Evolutionary conservation across 2,888 invertebrate species (phyloP), one percentile per base, ranked within the genome.

Genomic region (Sicus ferrugineus): DNA sequence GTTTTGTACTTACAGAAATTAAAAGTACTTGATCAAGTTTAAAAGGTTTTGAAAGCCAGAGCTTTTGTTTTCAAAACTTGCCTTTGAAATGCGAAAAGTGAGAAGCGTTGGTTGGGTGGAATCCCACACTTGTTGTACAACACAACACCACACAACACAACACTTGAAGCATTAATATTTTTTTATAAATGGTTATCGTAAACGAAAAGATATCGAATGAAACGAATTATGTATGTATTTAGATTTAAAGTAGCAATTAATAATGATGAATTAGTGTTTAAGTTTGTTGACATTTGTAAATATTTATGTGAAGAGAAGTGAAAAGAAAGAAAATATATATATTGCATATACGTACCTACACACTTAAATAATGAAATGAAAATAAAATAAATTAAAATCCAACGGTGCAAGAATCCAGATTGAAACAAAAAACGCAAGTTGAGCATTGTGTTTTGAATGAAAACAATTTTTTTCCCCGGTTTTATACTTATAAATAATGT

Each of bases 261-360:
- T 68, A 65, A 67, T 70, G 69, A 79, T 78, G 77, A 77, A 77
- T 78, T 80, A 81, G 81, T 81, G 76, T 76, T 65, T 81, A 82
- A 82, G 80, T 75, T 78, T 80, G 76, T 80, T 80, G 76, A 79
- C 80, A 77, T 76, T n/a, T 82, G 81, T 81, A 81, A 78, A 81
- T 81, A 82, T 74, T 75, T 54, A 23, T 54, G 23, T 7, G 50
- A 54, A 28, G 6, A 16, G 26, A 23, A 28, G 3, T 69, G 73
- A 64, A 74, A 21, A 62, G 19, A 61, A 68, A 65, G 68, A 66
- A 69, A 61, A 50, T 26, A 19, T 16, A 31, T 62, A 48, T 19
- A 66, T 54, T 28, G 30, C 46, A 67, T 58, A 68, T 14, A 67
- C 48, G 71, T 31, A 42, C 61, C 28, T 50, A 73, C 48, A 38